A percentile compares a stretch with the other conserved stretches of the same genome.
These are phyloP conservation scores for Trogon melanurus DNA, from an alignment of 2,113 vertebrate genomes.

Conservation along the genomic window DNA sequence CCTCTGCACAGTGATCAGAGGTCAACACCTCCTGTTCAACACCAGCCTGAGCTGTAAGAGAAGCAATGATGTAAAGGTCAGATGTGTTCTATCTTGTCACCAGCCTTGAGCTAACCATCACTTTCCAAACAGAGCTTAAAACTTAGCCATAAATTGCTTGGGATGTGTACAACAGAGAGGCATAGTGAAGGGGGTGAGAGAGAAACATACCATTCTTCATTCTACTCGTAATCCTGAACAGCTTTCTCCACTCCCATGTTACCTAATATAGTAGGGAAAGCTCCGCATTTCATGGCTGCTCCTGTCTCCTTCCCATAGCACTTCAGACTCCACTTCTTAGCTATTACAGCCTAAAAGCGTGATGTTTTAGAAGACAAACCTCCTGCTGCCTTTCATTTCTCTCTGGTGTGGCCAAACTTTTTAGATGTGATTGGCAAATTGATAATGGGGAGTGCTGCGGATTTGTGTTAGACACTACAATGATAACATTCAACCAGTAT, in stretches of 20 bases:
- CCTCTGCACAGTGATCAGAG: not conserved
- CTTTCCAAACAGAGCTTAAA: not conserved
- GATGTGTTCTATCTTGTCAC: not conserved
- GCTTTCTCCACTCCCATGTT: not conserved
- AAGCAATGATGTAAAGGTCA: not conserved
- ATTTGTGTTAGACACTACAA: not conserved
- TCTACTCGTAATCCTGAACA: not conserved
- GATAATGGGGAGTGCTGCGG: not conserved
- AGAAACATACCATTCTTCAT: conserved; percentile 22
- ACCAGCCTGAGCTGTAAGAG: not conserved
- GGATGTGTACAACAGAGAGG: not conserved
- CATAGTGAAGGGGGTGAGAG: rapidly evolving
- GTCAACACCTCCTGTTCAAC: not conserved
- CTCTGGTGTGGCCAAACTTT: not conserved
- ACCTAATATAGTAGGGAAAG: conserved; percentile 31
- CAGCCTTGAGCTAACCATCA: not conserved
- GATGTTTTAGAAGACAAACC: not conserved
- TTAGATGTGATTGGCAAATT: not conserved
- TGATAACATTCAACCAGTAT: not conserved
- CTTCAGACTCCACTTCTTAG: not conserved
- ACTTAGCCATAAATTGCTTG: not conserved
- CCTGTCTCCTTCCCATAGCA: not conserved
- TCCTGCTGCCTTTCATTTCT: not conserved
- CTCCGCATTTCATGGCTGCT: not conserved
- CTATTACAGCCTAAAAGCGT: not conserved